Conservation (phyloP, 2,888 invertebrate genomes). For the Cryptocephalus primarius region DNA sequence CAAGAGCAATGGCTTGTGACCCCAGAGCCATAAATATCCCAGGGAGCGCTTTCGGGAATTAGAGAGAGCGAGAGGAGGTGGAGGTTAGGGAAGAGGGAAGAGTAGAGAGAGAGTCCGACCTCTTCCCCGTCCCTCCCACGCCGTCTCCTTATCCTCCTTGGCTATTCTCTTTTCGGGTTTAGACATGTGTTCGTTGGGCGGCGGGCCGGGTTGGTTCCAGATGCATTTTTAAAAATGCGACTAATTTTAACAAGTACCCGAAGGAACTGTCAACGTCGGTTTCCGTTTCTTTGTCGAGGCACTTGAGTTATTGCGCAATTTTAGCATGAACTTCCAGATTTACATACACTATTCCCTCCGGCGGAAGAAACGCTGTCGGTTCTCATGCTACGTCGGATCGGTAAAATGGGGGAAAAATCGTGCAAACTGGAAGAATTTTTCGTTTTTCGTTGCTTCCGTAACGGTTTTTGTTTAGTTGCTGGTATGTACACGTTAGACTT, state of each 20-base stretch:
- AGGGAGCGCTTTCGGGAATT: conserved; percentile 29
- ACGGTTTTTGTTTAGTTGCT: too few relatives aligned
- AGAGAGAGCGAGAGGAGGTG: conserved; percentile 6
- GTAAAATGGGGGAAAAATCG: too few relatives aligned
- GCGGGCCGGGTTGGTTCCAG: conserved; percentile 8
- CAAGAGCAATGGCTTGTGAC: conserved; percentile 40
- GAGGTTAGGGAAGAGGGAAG: conserved; percentile 1
- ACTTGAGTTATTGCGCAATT: conserved; percentile 9
- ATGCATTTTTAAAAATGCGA: conserved; percentile 18
- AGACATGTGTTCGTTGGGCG: conserved; percentile 7
- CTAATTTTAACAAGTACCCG: conserved; percentile 17
- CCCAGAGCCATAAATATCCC: conserved; percentile 39
- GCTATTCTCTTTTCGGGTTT: conserved; percentile 1
- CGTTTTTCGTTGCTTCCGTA: too few relatives aligned
- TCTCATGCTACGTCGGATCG: too few relatives aligned
- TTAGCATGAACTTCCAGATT: too few relatives aligned
- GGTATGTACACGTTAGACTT: too few relatives aligned
- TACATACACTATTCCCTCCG: too few relatives aligned
- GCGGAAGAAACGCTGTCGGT: too few relatives aligned
- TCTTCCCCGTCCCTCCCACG: too few relatives aligned
- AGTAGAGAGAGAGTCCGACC: neutral
- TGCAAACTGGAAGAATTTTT: too few relatives aligned
- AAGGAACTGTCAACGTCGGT: conserved; percentile 16
- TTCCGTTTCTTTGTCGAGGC: conserved; percentile 19
- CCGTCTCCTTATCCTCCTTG: conserved; percentile 1